Conservation (phyloP, 2,797 vertebrate species). For the Streptopelia turtur region DNA sequence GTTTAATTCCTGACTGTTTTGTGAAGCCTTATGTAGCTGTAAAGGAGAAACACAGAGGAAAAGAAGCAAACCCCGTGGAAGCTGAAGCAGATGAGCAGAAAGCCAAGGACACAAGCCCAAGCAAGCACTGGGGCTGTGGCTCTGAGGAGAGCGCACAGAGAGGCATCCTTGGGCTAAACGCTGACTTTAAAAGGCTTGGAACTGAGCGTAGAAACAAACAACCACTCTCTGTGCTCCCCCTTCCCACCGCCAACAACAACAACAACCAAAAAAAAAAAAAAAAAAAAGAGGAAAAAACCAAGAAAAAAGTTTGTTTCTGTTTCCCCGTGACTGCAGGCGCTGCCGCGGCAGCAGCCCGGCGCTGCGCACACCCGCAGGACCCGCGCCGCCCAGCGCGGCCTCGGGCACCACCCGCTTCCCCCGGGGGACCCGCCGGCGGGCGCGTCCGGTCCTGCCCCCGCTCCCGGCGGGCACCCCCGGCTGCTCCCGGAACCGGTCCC, state of each 20-base stretch:
- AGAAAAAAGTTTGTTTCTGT: neutral
- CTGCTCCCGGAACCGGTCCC: neutral
- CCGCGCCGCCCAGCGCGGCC: neutral
- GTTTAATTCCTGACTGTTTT: neutral
- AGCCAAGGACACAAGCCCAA: neutral
- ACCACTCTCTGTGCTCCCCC: neutral
- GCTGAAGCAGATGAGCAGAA: neutral
- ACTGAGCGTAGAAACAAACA: neutral
- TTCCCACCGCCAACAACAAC: neutral
- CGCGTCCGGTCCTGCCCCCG: neutral
- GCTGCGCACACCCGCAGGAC: fast-evolving
- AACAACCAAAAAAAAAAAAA: neutral
- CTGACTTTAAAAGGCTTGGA: neutral
- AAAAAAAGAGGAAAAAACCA: neutral
- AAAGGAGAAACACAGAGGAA: neutral
- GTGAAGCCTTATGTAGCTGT: neutral
- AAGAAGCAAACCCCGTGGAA: neutral
- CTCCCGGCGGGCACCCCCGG: neutral
- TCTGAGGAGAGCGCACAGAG: neutral
- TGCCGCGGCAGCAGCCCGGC: fast-evolving
- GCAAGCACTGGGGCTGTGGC: neutral
- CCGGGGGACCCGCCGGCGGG: neutral
- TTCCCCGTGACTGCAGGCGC: too few species aligned
- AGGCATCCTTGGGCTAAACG: neutral
- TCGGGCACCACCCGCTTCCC: neutral